These are phyloP conservation scores for Spicauda simplicius DNA, from an alignment of 2,888 invertebrate species.

Conservation along the genomic window DNA sequence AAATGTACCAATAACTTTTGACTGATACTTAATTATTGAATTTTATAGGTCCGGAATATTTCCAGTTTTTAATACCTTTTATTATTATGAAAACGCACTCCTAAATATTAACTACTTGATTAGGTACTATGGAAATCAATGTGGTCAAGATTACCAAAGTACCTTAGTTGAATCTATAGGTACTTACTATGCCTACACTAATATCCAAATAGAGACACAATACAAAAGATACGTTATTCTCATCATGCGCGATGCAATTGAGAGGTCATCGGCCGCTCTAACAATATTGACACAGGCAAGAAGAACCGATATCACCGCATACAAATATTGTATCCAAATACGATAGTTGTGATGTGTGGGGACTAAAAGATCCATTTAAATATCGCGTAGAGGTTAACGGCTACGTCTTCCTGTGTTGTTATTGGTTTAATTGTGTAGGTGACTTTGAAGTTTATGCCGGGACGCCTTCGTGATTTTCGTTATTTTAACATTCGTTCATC, in stretches of 20 bases:
- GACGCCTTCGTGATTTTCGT: not conserved
- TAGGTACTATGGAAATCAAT: not conserved
- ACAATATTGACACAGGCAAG: constrained; percentile 72
- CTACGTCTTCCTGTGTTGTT: constrained; percentile 36
- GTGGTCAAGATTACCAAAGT: not conserved
- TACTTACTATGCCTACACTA: constrained; percentile 15
- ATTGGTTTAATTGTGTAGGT: constrained; percentile 36
- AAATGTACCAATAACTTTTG: too few species aligned
- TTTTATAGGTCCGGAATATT: too few species aligned
- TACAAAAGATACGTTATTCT: constrained; percentile 47
- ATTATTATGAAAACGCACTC: not conserved
- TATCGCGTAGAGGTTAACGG: constrained; percentile 36
- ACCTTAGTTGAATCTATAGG: not conserved
- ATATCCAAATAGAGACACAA: constrained; percentile 35
- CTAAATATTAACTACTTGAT: not conserved
- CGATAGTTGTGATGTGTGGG: constrained; percentile 55
- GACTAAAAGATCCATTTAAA: constrained; percentile 40
- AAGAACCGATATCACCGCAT: constrained; percentile 69
- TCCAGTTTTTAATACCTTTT: too few species aligned
- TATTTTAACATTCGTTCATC: not conserved
- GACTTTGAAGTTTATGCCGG: constrained; percentile 21
- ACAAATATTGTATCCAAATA: constrained; percentile 76
- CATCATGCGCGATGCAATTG: constrained; percentile 59
- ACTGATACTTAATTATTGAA: too few species aligned
- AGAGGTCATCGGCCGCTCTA: constrained; percentile 67